Evolutionary conservation across 2,888 invertebrate species (phyloP).

Genomic region (Brachyopa scutellaris): DNA sequence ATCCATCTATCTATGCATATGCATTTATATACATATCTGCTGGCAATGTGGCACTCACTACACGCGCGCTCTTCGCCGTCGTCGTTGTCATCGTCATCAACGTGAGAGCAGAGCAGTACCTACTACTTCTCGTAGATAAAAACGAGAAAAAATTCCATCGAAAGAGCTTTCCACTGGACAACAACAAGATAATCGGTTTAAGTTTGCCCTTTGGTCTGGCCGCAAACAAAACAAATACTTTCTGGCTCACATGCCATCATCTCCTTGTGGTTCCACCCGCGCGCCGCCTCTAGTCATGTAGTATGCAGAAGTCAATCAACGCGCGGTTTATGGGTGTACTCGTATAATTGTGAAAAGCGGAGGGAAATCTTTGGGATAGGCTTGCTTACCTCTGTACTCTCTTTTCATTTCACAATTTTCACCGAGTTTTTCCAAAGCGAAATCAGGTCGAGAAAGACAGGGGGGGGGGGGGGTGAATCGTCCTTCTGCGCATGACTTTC

Average conservation of each 20-base stretch:
- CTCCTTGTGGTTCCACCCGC: neutral
- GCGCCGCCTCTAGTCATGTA: conserved; percentile 10
- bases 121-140: conserved; percentile 26
- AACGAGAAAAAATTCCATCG: conserved; percentile 9
- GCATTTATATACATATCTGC: too few relatives aligned
- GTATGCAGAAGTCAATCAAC: conserved; percentile 68
- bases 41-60: conserved; percentile 46
- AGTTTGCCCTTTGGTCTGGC: conserved; percentile 71
- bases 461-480: neutral
- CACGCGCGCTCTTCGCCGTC: conserved; percentile 20
- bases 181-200: conserved; percentile 71
- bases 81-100: conserved; percentile 73
- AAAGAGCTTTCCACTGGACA: conserved; percentile 67
- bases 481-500: conserved; percentile 49
- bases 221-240: conserved; percentile 72
- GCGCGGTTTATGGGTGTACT: conserved; percentile 64
- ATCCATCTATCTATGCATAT: conserved; percentile 2
- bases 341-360: conserved; percentile 61
- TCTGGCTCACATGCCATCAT: conserved; percentile 61
- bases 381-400: conserved; percentile 5
- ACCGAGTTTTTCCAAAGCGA: conserved; percentile 38
- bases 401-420: conserved; percentile 23
- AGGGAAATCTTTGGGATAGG: conserved; percentile 52
- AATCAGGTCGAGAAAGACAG: conserved; percentile 40
- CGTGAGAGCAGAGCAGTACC: conserved; percentile 46